phyloP scores from a whole-genome alignment of 2,113 vertebrate species.

The Cygnus atratus region DNA sequence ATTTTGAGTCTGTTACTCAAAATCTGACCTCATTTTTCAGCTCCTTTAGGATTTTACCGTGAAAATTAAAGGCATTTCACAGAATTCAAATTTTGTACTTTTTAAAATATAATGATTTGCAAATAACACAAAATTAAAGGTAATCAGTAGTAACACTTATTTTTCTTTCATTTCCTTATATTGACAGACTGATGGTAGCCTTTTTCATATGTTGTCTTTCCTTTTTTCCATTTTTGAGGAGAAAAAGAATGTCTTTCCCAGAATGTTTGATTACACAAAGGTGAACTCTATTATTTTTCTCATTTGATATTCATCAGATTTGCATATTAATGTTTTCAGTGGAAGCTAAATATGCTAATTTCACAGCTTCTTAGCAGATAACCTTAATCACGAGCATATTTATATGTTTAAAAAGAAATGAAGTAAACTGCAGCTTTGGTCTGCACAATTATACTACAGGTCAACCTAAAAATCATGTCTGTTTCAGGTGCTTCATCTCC shows the following conservation, averaged over 20 bases:
- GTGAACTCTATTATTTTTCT: conserved; percentile 54
- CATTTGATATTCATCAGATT: conserved; percentile 38
- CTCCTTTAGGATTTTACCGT: not conserved
- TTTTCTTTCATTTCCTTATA: not conserved
- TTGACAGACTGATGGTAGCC: not conserved
- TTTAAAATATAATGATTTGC: not conserved
- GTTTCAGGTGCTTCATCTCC: not conserved
- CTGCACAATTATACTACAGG: not conserved
- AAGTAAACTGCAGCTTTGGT: not conserved
- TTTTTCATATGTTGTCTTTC: not conserved
- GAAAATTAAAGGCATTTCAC: not conserved
- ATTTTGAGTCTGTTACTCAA: not conserved
- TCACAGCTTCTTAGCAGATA: conserved; percentile 48
- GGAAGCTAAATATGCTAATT: conserved; percentile 57
- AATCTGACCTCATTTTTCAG: not conserved
- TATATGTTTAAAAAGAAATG: conserved; percentile 29
- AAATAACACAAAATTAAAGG: not conserved
- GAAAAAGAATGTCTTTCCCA: conserved; percentile 16
- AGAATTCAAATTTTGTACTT: not conserved
- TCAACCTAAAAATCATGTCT: not conserved
- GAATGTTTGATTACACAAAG: conserved; percentile 56
- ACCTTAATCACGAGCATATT: conserved; percentile 48
- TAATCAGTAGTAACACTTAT: not conserved
- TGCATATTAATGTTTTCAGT: conserved; percentile 55
- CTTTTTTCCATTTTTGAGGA: not conserved